Evolutionary conservation across 2,797 vertebrate species (phyloP), one percentile per base, ranked within the genome.

Genomic region (Pangasius sanitwongsei): DNA sequence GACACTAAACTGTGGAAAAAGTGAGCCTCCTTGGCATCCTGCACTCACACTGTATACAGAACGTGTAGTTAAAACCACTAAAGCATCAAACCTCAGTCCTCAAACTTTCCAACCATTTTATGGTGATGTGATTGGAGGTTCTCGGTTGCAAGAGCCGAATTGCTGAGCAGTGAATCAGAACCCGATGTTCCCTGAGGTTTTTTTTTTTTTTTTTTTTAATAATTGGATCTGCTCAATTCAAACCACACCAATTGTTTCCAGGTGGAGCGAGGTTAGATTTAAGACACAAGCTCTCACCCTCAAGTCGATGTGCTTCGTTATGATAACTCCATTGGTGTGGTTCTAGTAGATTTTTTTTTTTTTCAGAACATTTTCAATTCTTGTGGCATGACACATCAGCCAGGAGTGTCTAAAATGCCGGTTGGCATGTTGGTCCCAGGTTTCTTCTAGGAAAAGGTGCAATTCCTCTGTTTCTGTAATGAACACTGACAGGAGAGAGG

Each of bases 61-160:
- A 44, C n/a, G 12, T 44, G 20, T 28, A 65, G 31, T 53, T 74
- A 74, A 86, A 89, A 37, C 78, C 37, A 48, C 28, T 31, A 87
- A 69, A 53, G 44, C 89, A 78, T 77, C 72, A 67, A 77, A 69
- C 88, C 57, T 65, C 67, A 61, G 80, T 87, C 70, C 78, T 87
- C 61, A 48, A 59, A 50, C 81, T 78, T 87, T 85, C 50, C 72
- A 87, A 25, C 50, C 34, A 3, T 69, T 84, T 86, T 61, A 89
- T 37, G 70, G 74, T 31, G 61, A 86, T 78, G 78, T 81, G 50
- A 87, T 7, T 0, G 65, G 44, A 12, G 28, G 2, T 55, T 80
- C 28, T 61, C 41, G 2, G 53, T 81, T 37, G 8, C 69, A 28
- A 63, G n/a, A 89, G 23, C 34, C 13, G 18, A 25, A 25, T 59